These are phyloP conservation scores for Lagopus leucura DNA, from an alignment of 2,113 vertebrate genomes.

Conservation along the genomic window DNA sequence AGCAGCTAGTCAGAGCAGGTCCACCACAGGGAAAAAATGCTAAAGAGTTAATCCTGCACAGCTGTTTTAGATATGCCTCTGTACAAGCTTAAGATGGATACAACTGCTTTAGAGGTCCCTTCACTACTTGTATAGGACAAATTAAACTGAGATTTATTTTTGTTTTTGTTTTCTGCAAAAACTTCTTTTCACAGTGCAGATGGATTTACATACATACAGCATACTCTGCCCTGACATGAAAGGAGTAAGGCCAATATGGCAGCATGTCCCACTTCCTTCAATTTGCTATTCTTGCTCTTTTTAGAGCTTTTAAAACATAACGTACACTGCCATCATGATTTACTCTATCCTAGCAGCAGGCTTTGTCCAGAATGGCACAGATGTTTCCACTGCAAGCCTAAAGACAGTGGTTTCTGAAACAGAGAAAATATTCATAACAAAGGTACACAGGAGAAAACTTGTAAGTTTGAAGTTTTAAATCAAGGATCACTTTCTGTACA, in stretches of 20 bases:
- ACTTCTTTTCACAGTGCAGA: background rate
- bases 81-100: background rate
- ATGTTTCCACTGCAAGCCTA: background rate
- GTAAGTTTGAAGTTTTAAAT: background rate
- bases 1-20: background rate
- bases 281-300: conserved; percentile 5
- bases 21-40: background rate
- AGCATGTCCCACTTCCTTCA: background rate
- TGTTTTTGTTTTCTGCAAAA: background rate
- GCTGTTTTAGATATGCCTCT: background rate
- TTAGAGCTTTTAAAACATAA: conserved; percentile 3
- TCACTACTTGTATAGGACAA: background rate
- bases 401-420: background rate
- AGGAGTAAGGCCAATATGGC: background rate
- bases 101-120: background rate
- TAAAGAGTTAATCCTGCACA: background rate
- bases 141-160: background rate
- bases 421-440: background rate
- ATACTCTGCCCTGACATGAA: background rate
- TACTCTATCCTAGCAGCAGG: background rate
- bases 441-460: background rate
- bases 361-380: background rate
- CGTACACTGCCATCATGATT: background rate
- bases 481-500: background rate
- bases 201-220: background rate